Percentiles rank a stretch among this genome's conserved stretches.
These are phyloP conservation scores for Ctena decussata DNA, from an alignment of 2,888 invertebrate genomes.

Conservation along the genomic window DNA sequence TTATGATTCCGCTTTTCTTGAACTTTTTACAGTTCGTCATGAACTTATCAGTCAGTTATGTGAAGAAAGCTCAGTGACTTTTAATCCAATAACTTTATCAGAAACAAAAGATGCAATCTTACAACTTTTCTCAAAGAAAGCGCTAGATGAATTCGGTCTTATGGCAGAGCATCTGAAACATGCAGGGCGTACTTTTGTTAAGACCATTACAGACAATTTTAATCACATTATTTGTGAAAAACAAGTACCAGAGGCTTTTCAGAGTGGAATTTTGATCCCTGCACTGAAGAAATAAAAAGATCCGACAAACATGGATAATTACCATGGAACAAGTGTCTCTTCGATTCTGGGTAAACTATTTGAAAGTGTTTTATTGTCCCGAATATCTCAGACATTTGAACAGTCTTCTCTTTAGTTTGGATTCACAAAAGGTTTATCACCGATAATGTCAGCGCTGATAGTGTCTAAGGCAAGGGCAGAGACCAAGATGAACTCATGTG, in stretches of 20 bases:
- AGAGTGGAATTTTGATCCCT: not conserved
- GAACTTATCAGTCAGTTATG: not conserved
- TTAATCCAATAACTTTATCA: not conserved
- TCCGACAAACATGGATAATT: not conserved
- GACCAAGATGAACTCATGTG: not conserved
- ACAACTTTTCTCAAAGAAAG: not conserved
- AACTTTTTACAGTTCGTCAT: not conserved
- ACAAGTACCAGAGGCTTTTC: not conserved
- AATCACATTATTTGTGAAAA: not conserved
- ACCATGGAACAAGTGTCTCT: not conserved
- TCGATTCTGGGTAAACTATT: not conserved
- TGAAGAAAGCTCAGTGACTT: not conserved
- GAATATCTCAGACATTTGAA: not conserved
- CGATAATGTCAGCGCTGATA: not conserved
- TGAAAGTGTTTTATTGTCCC: not conserved
- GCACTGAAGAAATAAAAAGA: constrained; percentile 7
- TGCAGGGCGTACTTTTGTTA: not conserved
- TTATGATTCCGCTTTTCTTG: not conserved
- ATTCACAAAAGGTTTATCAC: not conserved
- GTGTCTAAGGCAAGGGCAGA: not conserved
- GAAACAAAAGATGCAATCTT: not conserved
- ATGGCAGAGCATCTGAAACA: constrained; percentile 10
- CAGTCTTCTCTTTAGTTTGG: constrained; percentile 3
- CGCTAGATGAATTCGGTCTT: not conserved
- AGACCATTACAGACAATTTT: not conserved